Conservation (phyloP, 2,797 vertebrate species). For the Chanos chanos region DNA sequence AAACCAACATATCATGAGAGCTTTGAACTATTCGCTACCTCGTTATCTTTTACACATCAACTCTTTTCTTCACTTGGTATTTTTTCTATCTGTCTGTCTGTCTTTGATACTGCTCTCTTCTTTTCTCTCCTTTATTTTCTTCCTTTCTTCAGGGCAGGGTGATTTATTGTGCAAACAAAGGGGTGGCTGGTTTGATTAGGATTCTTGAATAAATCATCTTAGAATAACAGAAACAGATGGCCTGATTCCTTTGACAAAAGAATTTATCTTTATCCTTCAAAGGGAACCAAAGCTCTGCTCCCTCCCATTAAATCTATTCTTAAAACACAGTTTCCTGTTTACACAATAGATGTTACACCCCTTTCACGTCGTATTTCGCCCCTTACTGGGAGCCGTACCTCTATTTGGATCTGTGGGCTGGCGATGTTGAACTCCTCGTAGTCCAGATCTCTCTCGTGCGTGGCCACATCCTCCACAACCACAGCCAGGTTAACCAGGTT, state of each 20-base stretch:
- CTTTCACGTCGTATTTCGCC: not conserved
- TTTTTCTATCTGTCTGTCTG: not conserved
- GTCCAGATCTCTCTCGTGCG: constrained; percentile 53
- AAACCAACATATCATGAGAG: not conserved
- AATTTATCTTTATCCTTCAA: no score
- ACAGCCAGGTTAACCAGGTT: constrained; percentile 70
- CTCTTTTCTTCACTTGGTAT: not conserved
- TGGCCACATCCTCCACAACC: constrained; percentile 63
- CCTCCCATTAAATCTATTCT: no score
- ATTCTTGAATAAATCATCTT: no score
- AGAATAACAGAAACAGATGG: no score
- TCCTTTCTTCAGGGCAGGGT: no score
- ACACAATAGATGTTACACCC: no score
- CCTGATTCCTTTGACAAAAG: no score
- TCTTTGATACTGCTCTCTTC: not conserved
- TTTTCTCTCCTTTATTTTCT: not conserved
- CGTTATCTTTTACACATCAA: no score
- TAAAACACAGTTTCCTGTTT: no score
- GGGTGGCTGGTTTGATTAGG: no score
- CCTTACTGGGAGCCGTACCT: constrained; percentile 51
- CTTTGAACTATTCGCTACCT: not conserved
- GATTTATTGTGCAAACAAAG: no score
- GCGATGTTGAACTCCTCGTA: constrained; percentile 70
- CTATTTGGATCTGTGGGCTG: constrained; percentile 56
- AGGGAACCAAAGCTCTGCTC: no score